Conservation (phyloP, 2,113 vertebrate genomes). For the Megaptera novaeangliae region DNA sequence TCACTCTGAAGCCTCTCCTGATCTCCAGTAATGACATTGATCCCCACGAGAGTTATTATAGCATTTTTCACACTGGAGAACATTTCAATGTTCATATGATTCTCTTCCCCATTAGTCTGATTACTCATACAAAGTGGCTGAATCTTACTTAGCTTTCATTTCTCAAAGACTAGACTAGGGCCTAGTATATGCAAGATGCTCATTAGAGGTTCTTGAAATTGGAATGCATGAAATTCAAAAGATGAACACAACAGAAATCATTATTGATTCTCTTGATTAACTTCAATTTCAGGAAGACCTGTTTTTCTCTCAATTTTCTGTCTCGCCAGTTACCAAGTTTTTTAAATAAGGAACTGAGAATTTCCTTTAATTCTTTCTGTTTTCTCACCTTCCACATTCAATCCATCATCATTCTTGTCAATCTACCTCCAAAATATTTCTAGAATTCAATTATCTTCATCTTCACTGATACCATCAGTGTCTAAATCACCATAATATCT, state of each 20-base stretch:
- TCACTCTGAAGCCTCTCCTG: not conserved
- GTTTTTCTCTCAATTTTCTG: not conserved
- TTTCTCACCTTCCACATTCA: not conserved
- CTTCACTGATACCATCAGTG: not conserved
- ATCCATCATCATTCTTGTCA: not conserved
- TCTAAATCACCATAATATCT: not conserved
- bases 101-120: not conserved
- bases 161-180: not conserved
- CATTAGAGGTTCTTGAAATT: not conserved
- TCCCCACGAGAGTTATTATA: not conserved
- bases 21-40: not conserved
- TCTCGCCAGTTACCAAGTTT: not conserved
- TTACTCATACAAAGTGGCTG: not conserved
- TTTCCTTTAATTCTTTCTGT: not conserved
- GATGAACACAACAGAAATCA: not conserved
- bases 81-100: not conserved
- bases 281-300: not conserved
- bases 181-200: not conserved
- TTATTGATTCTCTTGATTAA: not conserved
- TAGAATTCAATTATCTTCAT: not conserved
- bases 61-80: not conserved
- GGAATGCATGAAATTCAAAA: not conserved
- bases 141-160: not conserved
- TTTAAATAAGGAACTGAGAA: not conserved
- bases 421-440: not conserved